These are phyloP conservation scores for Trachymyrmex septentrionalis DNA, from an alignment of 1,140 invertebrate species.

Conservation along the genomic window DNA sequence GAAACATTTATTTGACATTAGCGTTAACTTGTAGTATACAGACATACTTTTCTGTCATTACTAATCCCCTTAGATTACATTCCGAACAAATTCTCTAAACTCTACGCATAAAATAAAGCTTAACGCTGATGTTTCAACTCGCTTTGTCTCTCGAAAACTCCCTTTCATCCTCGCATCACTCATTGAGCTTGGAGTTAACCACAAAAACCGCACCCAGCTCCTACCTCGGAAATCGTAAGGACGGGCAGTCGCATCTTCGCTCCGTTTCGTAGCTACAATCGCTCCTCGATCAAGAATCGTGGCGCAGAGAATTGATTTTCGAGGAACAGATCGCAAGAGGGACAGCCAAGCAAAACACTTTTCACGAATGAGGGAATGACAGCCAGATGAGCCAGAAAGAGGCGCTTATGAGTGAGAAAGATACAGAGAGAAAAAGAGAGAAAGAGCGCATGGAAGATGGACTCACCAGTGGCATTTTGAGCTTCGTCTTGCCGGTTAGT, in stretches of 20 bases:
- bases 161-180: background rate
- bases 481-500: conserved; percentile 79
- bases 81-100: background rate
- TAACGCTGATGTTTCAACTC: background rate
- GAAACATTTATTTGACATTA: background rate
- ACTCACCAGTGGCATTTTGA: conserved; percentile 83
- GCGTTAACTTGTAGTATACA: background rate
- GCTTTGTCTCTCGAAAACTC: background rate
- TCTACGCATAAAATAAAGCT: too few species aligned
- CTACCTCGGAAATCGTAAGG: conserved; percentile 17
- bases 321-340: background rate
- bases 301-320: background rate
- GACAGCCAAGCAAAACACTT: background rate
- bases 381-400: conserved; percentile 2
- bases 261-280: background rate
- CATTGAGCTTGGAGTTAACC: background rate
- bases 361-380: conserved; percentile 19
- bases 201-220: conserved; percentile 57
- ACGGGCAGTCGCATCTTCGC: conserved; percentile 16
- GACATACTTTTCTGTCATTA: conserved; percentile 45
- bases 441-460: background rate
- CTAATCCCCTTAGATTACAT: conserved; percentile 41
- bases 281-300: background rate
- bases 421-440: background rate
- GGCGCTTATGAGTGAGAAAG: background rate